Percentiles rank a stretch among this genome's conserved stretches.
Conservation (phyloP, 2,797 vertebrate species). For the Ataeniobius toweri region DNA sequence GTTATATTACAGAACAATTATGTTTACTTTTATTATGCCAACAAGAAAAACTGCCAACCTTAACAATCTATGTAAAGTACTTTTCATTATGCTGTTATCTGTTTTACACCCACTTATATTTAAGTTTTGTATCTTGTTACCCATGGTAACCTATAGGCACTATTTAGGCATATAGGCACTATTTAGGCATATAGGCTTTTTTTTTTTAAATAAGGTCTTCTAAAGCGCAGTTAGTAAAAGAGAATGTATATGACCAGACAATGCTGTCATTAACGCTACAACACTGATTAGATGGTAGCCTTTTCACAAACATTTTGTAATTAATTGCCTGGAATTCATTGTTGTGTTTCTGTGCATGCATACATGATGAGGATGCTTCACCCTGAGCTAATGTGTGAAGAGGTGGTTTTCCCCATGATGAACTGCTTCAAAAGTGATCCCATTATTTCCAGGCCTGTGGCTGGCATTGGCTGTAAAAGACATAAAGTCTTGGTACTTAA, state of each 20-base stretch:
- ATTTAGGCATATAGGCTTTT: no score
- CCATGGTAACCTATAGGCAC: background rate
- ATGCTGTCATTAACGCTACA: background rate
- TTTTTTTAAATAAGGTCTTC: background rate
- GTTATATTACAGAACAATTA: background rate
- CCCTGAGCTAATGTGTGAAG: constrained; percentile 67
- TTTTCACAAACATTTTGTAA: constrained; percentile 13
- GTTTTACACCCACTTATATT: background rate
- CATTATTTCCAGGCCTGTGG: constrained; percentile 79
- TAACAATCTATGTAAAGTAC: background rate
- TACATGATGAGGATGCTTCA: constrained; percentile 46
- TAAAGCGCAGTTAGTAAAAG: background rate
- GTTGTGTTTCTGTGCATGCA: constrained; percentile 31
- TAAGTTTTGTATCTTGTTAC: background rate
- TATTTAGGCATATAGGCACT: no score
- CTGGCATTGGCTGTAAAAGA: constrained; percentile 80
- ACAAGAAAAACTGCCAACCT: background rate
- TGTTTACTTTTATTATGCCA: background rate
- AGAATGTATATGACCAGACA: background rate
- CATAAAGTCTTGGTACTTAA: constrained; percentile 83
- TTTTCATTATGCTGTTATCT: background rate
- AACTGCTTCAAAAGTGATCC: constrained; percentile 81
- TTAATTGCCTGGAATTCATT: constrained; percentile 53
- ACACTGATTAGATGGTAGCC: background rate
- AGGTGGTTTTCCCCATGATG: constrained; percentile 77